Percentiles rank a stretch among this genome's conserved stretches.
phyloP scores from a whole-genome alignment of 2,113 vertebrate genomes.

The Poecile atricapillus region DNA sequence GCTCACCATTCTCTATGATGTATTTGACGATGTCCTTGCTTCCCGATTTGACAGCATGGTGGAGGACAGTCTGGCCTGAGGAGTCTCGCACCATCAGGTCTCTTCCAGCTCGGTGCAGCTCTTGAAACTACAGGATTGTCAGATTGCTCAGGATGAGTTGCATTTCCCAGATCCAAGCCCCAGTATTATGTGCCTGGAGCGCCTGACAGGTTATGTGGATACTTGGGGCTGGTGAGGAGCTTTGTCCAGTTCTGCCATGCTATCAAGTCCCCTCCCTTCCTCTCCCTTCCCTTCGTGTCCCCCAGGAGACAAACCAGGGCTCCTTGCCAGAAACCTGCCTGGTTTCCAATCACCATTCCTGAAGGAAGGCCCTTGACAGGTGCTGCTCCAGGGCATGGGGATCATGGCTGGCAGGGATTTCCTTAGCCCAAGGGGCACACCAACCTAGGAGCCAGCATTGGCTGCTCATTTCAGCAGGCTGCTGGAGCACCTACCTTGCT shows the following conservation, averaged over 20 bases:
- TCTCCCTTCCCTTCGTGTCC: rapidly evolving
- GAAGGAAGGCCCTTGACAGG: not conserved
- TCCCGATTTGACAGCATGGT: slow-evolving; percentile 84
- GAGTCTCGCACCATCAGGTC: slow-evolving; percentile 80
- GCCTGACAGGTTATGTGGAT: not conserved
- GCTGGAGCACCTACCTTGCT: slow-evolving; percentile 73
- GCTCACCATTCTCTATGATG: slow-evolving; percentile 87
- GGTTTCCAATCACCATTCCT: not conserved
- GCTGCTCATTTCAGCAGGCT: not conserved
- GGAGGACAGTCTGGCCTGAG: slow-evolving; percentile 81
- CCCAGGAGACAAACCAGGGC: not conserved
- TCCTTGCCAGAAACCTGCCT: not conserved
- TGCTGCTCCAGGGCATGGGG: not conserved
- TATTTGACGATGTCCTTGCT: slow-evolving; percentile 93
- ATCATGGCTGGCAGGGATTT: not conserved
- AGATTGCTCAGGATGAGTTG: not conserved
- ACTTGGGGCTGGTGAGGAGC: not conserved
- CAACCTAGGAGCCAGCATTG: not conserved
- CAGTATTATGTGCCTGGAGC: not conserved
- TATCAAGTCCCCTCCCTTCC: not conserved
- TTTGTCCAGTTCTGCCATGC: not conserved
- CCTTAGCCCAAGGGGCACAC: not conserved
- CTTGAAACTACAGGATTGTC: slow-evolving; percentile 78
- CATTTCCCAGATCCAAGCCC: not conserved
- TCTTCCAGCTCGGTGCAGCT: slow-evolving; percentile 83